These are phyloP conservation scores for Catharus bicknelli DNA, from an alignment of 2,113 vertebrate genomes.

Conservation along the genomic window DNA sequence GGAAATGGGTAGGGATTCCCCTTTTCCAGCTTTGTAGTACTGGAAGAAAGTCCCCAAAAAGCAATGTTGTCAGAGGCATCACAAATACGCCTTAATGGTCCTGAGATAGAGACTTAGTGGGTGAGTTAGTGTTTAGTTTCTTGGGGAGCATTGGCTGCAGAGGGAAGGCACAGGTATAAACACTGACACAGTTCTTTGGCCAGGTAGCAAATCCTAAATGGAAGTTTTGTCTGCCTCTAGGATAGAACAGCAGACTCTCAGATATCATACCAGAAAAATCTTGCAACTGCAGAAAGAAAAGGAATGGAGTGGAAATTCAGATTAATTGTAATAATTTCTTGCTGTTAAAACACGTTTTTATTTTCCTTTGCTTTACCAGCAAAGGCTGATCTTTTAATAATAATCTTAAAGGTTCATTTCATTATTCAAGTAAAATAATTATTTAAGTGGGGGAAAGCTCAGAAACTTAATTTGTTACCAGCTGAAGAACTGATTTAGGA, in stretches of 20 bases:
- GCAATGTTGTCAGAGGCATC: neutral
- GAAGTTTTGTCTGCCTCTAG: neutral
- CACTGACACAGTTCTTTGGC: neutral
- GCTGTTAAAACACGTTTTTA: neutral
- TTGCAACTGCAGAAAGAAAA: neutral
- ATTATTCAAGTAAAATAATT: neutral
- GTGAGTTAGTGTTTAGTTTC: neutral
- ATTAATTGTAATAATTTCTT: neutral
- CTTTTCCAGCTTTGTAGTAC: neutral
- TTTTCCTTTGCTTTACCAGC: neutral
- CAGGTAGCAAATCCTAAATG: neutral
- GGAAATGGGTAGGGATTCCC: neutral
- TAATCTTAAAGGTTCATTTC: neutral
- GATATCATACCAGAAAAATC: neutral
- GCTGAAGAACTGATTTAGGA: neutral
- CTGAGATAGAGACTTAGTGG: neutral
- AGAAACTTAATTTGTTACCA: neutral
- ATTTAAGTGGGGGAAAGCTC: rapidly evolving
- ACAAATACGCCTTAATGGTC: neutral
- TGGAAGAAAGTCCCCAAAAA: neutral
- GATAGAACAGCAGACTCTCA: neutral
- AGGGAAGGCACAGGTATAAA: neutral
- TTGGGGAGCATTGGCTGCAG: neutral
- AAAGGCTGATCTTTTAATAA: neutral
- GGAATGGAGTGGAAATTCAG: neutral